Evolutionary conservation across 2,888 invertebrate species (phyloP).

Genomic region (Stenolophus ochropezus): DNA sequence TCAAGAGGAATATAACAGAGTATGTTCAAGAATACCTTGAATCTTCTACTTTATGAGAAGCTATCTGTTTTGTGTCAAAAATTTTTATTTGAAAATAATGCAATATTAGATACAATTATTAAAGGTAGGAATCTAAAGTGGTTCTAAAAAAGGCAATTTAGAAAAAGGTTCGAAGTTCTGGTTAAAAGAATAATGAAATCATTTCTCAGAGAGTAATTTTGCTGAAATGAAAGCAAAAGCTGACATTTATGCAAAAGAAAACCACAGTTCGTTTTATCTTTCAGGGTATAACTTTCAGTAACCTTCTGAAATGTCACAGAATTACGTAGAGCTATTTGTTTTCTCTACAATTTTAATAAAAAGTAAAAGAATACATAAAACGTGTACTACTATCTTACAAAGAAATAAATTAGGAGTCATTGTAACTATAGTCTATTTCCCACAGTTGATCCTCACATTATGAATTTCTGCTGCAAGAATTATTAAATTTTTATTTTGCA

Average conservation of each 20-base stretch:
- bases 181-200: constrained; percentile 5
- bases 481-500: no score
- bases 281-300: background rate
- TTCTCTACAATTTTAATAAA: background rate
- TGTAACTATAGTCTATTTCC: no score
- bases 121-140: background rate
- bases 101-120: background rate
- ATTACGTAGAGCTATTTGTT: background rate
- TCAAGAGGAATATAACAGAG: no score
- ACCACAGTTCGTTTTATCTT: background rate
- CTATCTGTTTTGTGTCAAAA: background rate
- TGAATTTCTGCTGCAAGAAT: no score
- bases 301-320: background rate
- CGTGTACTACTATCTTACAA: no score
- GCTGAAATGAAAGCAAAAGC: constrained; percentile 10
- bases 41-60: no score
- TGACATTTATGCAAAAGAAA: constrained; percentile 4
- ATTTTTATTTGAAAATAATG: background rate
- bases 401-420: no score
- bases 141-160: background rate
- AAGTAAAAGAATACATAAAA: no score
- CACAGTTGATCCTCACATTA: no score
- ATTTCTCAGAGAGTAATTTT: constrained; percentile 11
- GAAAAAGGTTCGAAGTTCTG: background rate
- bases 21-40: no score